These are phyloP conservation scores for Deilephila porcellus DNA, from an alignment of 2,888 invertebrate species.

Conservation along the genomic window DNA sequence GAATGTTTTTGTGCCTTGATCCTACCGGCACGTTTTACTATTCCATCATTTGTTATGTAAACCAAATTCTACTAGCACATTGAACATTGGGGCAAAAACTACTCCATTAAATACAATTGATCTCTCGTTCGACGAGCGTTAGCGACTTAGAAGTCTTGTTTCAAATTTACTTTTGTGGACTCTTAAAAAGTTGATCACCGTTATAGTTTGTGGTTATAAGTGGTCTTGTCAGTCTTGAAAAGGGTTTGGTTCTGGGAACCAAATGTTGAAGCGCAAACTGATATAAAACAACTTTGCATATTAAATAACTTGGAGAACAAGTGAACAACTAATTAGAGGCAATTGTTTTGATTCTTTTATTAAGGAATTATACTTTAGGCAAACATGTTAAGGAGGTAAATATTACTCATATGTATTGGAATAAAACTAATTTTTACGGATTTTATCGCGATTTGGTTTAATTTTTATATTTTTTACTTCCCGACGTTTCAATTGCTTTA, in stretches of 20 bases:
- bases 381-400: neutral
- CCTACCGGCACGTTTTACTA: slow-evolving; percentile 57
- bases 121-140: slow-evolving; percentile 33
- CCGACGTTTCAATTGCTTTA: too few species aligned
- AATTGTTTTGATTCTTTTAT: neutral
- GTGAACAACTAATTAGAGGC: neutral
- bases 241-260: slow-evolving; percentile 7
- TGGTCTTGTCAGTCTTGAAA: slow-evolving; percentile 18
- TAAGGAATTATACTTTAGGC: neutral
- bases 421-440: too few species aligned
- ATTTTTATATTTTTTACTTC: too few species aligned
- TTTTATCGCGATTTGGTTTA: too few species aligned
- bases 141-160: neutral
- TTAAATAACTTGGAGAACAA: slow-evolving; percentile 5
- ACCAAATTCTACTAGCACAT: slow-evolving; percentile 56
- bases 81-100: slow-evolving; percentile 43
- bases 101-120: slow-evolving; percentile 42
- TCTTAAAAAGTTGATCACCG: slow-evolving; percentile 9
- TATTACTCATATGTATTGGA: too few species aligned
- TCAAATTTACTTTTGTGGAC: slow-evolving; percentile 5
- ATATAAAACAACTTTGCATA: slow-evolving; percentile 13
- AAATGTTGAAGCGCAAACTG: neutral
- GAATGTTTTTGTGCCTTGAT: slow-evolving; percentile 55
- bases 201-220: neutral
- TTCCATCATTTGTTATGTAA: slow-evolving; percentile 72